Percentiles rank a stretch among this genome's conserved stretches.
These are phyloP conservation scores for Chloroclystis v-ata DNA, from an alignment of 2,888 invertebrate genomes.

Conservation along the genomic window DNA sequence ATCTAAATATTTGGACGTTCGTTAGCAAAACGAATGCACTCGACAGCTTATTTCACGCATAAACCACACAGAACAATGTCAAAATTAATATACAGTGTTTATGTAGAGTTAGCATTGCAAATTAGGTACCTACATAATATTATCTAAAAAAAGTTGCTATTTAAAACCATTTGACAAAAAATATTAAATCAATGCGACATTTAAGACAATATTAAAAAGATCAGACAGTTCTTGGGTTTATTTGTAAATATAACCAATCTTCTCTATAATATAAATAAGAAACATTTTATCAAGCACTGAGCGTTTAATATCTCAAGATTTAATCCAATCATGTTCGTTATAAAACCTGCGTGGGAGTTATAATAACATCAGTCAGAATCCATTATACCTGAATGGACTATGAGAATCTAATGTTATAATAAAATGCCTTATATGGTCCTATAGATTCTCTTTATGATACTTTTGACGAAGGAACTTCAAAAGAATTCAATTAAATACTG, in stretches of 20 bases:
- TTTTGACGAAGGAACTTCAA: slow-evolving; percentile 31
- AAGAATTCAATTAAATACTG: slow-evolving; percentile 40
- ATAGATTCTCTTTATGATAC: slow-evolving; percentile 38
- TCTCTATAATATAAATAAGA: too few relatives aligned
- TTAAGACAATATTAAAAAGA: too few relatives aligned
- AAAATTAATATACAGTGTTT: background rate
- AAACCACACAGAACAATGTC: background rate
- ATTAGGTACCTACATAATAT: slow-evolving; percentile 12
- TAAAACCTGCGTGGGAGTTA: slow-evolving; percentile 37
- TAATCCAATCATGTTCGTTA: slow-evolving; percentile 16
- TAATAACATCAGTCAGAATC: slow-evolving; percentile 34
- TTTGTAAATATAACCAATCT: too few relatives aligned
- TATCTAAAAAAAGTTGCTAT: too few relatives aligned
- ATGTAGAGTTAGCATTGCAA: slow-evolving; percentile 13
- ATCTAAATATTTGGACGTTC: slow-evolving; percentile 10
- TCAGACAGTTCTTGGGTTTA: too few relatives aligned
- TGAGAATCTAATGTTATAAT: slow-evolving; percentile 39
- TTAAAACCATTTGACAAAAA: too few relatives aligned
- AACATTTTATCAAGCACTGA: too few relatives aligned
- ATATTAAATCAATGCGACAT: too few relatives aligned
- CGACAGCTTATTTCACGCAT: background rate
- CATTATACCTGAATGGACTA: slow-evolving; percentile 40
- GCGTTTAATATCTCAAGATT: background rate
- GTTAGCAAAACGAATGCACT: background rate
- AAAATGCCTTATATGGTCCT: slow-evolving; percentile 42